Percentiles rank a stretch among this genome's conserved stretches.
Conservation (phyloP, 2,113 vertebrate genomes). For the Platichthys flesus region DNA sequence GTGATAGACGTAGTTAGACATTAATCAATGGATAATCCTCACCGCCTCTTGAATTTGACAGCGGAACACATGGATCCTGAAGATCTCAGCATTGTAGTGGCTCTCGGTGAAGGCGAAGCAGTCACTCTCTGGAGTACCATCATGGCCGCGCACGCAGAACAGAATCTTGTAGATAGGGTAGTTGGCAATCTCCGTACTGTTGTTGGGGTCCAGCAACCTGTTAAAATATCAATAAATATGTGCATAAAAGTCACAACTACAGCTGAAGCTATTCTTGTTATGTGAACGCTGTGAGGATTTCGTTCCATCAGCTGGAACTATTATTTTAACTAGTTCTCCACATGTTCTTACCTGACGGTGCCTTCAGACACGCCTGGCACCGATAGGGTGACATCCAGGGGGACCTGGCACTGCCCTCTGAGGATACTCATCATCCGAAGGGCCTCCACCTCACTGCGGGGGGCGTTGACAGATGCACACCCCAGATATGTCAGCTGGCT, state of each 20-base stretch:
- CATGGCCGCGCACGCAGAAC: constrained; percentile 97
- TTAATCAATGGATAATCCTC: constrained; percentile 68
- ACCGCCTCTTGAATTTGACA: constrained; percentile 99
- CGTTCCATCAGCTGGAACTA: neutral
- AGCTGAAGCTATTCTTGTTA: neutral
- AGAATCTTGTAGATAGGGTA: constrained; percentile 99
- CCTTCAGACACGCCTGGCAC: constrained; percentile 98
- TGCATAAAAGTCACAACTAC: too few species aligned
- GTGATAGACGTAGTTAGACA: neutral
- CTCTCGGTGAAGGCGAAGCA: constrained; percentile 99
- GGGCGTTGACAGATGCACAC: constrained; percentile 97
- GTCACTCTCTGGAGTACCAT: constrained; percentile 95
- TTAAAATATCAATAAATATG: constrained; percentile 11
- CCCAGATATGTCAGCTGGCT: constrained; percentile 97
- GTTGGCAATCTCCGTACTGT: constrained; percentile 94
- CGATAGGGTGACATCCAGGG: constrained; percentile 93
- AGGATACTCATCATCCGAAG: constrained; percentile 98
- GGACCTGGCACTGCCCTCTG: constrained; percentile 92
- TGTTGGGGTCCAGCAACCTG: constrained; percentile 95
- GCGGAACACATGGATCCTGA: constrained; percentile 98
- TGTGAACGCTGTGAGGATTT: neutral
- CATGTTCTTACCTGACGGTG: constrained; percentile 88
- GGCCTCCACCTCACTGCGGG: constrained; percentile 96
- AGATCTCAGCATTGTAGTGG: constrained; percentile 98
- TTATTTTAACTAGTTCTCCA: neutral